Conservation (phyloP, 2,888 invertebrate species). For the Ennomos erosarius region DNA sequence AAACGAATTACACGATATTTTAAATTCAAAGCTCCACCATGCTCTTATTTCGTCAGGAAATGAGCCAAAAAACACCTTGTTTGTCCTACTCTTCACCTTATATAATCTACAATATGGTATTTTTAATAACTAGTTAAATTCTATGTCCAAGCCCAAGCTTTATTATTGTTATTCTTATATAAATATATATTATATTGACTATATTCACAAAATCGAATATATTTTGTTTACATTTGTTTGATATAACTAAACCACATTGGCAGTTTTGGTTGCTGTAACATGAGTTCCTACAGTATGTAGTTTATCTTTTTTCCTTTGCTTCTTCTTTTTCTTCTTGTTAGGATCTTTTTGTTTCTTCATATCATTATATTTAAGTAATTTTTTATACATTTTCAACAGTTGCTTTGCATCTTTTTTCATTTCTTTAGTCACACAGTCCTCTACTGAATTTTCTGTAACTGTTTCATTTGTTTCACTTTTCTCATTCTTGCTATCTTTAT, state of each 20-base stretch:
- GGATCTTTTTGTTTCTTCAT: conserved; percentile 61
- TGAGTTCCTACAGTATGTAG: conserved; percentile 3
- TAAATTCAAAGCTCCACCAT: too few relatives aligned
- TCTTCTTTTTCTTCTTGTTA: conserved; percentile 68
- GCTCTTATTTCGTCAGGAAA: too few relatives aligned
- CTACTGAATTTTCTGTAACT: conserved; percentile 2
- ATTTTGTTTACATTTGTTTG: too few relatives aligned
- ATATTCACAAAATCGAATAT: too few relatives aligned
- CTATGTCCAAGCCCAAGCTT: too few relatives aligned
- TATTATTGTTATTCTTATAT: too few relatives aligned
- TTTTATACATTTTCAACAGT: conserved; percentile 78
- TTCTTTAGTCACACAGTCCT: conserved; percentile 45
- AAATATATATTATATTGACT: too few relatives aligned
- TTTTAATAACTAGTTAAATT: too few relatives aligned
- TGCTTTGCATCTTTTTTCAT: conserved; percentile 79
- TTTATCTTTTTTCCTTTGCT: conserved; percentile 46
- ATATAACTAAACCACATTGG: not conserved
- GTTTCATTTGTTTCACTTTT: conserved; percentile 1
- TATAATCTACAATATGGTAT: too few relatives aligned
- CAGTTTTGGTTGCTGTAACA: not conserved
- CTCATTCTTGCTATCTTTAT: conserved; percentile 17
- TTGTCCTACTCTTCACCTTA: too few relatives aligned
- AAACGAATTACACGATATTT: too few relatives aligned
- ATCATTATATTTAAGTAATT: conserved; percentile 72
- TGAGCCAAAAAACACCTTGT: too few relatives aligned